Percentiles rank a stretch among this genome's conserved stretches.
These are phyloP conservation scores for Anthrax anthrax DNA, from an alignment of 2,888 invertebrate species.

Conservation along the genomic window DNA sequence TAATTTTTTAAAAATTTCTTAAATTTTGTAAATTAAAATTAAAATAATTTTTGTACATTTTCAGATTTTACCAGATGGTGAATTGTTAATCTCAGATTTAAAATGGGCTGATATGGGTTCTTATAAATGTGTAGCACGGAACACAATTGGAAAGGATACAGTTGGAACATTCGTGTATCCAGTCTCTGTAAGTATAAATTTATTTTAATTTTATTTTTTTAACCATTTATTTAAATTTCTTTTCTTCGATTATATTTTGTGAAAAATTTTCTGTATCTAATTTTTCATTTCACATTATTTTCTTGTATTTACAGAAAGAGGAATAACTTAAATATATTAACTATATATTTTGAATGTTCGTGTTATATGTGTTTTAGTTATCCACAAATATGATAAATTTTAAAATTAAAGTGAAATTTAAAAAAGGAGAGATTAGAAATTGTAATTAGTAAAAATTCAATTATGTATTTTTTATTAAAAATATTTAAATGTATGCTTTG, in stretches of 20 bases:
- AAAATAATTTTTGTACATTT: background rate
- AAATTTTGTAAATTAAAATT: background rate
- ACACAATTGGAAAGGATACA: slow-evolving; percentile 45
- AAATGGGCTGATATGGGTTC: slow-evolving; percentile 72
- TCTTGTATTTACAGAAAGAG: slow-evolving; percentile 6
- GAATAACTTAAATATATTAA: no score
- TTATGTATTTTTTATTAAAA: no score
- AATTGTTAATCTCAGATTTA: slow-evolving; percentile 54
- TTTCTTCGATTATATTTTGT: background rate
- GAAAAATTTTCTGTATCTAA: no score
- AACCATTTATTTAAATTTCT: no score
- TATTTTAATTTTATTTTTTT: background rate
- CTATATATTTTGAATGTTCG: no score
- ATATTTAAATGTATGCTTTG: no score
- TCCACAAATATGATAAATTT: no score
- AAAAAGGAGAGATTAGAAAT: no score
- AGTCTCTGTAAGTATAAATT: slow-evolving; percentile 25
- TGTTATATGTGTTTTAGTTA: no score
- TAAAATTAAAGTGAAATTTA: no score
- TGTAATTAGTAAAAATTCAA: no score
- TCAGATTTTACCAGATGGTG: slow-evolving; percentile 50
- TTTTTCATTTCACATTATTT: no score
- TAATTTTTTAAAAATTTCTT: background rate
- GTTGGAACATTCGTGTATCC: slow-evolving; percentile 63
- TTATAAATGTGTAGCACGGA: slow-evolving; percentile 61